A percentile compares a stretch with the other conserved stretches of the same genome.
Evolutionary conservation across 2,888 invertebrate genomes (phyloP).

Genomic region (Leucoma salicis): DNA sequence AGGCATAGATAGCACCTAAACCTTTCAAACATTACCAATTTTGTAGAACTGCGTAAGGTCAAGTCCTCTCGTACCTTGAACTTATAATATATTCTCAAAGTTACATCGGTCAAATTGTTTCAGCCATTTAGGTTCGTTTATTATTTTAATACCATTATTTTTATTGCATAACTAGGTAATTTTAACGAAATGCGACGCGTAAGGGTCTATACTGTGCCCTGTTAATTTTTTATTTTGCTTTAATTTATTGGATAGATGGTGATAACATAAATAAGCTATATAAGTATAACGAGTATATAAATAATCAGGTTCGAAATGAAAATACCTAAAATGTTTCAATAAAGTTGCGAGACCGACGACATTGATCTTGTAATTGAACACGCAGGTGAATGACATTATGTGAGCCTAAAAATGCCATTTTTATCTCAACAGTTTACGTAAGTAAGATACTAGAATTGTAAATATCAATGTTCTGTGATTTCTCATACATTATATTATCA

Average conservation of each 20-base stretch:
- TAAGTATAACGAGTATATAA: too few relatives aligned
- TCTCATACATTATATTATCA: neutral
- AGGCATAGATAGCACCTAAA: slow-evolving; percentile 1
- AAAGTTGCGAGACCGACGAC: neutral
- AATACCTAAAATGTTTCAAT: neutral
- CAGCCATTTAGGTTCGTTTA: slow-evolving; percentile 14
- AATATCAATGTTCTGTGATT: neutral
- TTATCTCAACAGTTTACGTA: slow-evolving; percentile 2
- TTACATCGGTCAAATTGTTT: slow-evolving; percentile 33
- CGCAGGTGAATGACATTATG: neutral
- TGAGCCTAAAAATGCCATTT: slow-evolving; percentile 1
- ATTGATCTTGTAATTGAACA: slow-evolving; percentile 1
- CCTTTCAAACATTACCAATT: slow-evolving; percentile 8
- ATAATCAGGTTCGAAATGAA: neutral
- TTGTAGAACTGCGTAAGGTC: slow-evolving; percentile 9
- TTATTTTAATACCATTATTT: slow-evolving; percentile 11
- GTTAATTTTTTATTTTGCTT: neutral
- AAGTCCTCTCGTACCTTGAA: slow-evolving; percentile 13
- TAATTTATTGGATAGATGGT: too few relatives aligned
- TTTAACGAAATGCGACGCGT: neutral
- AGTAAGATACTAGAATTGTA: neutral
- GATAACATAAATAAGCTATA: too few relatives aligned
- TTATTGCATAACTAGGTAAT: neutral
- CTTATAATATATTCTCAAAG: slow-evolving; percentile 29
- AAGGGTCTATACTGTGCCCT: neutral